Base-by-base conservation (phyloP, 2,797 vertebrate genomes). In the Sebastiscus albofasciatus region DNA sequence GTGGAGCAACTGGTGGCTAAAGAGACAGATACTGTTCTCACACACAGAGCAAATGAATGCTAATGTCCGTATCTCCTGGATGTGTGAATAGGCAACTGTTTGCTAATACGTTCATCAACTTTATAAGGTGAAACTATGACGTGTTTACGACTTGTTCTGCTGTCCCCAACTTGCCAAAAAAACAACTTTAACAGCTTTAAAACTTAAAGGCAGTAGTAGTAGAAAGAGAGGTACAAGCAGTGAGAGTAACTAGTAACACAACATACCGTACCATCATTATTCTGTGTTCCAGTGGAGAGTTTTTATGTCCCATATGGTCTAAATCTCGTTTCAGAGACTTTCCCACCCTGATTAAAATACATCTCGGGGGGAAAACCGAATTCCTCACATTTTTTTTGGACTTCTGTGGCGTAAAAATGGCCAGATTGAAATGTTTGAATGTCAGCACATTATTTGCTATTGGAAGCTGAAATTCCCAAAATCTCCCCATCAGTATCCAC, bases 381-480 rank as follows among this genome's bases (percentile, higher is more conserved):
- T 87, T 85, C 68, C 55, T 79, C 31, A 49, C 8, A 61, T 88
- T 72, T 49, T 70, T 42, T 80, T 77, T 24, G 6, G 27, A 54
- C 42, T 46, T 49, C 42, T 86, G 79, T 61, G 59, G 54, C 29
- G 72, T 55, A 65, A 62, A 76, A 39, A 58, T 54, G 75, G 22
- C 55, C 64, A 26, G 55, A 75, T 72, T 71, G 10, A 80, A 84
- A 81, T 58, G 34, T 60, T 67, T 73, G 5, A 85, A 75, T 74
- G 76, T 89, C 84, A 86, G 88, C 79, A 58, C 62, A 78, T 75
- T 62, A 75, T 66, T 73, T 81, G 34, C 75, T 66, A 36, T 61
- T 84, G 34, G 29, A 75, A 56, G 72, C 64, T 72, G 8, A 80
- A 80, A 73, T 68, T 79, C 58, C 49, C 46, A 64, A 81, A 83